Percentiles rank a stretch among this genome's conserved stretches.
phyloP scores from a whole-genome alignment of 1,140 invertebrate species.

The Drosophila trapezifrons region DNA sequence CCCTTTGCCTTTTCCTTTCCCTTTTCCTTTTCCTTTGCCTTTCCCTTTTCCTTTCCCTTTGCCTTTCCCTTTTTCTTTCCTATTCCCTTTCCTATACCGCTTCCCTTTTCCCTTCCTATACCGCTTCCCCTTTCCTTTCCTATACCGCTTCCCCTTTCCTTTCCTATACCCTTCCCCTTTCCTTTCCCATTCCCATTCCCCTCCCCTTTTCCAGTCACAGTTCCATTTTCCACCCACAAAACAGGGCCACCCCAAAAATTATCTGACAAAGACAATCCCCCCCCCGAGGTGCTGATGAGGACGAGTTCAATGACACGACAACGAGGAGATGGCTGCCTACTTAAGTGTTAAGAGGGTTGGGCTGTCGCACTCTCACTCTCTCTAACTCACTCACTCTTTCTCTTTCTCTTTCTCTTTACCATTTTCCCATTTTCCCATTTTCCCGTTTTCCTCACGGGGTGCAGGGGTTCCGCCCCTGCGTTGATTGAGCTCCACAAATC shows the following conservation, averaged over 20 bases:
- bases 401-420: background rate
- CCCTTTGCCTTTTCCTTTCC: background rate
- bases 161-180: too few species aligned
- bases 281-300: conserved; percentile 11
- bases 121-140: too few species aligned
- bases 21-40: background rate
- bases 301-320: conserved; percentile 64
- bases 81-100: too few species aligned
- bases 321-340: conserved; percentile 60
- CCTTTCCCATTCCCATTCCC: background rate
- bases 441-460: conserved; percentile 13
- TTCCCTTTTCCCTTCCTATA: too few species aligned
- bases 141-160: conserved; percentile 2
- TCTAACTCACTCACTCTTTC: background rate
- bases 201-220: background rate
- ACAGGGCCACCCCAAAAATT: conserved; percentile 40
- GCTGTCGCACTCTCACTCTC: conserved; percentile 12
- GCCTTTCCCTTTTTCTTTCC: background rate
- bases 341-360: conserved; percentile 69
- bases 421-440: conserved; percentile 12
- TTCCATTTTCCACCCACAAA: conserved; percentile 1
- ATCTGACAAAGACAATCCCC: conserved; percentile 41
- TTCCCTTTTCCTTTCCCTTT: background rate
- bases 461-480: conserved; percentile 14
- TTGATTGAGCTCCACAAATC: conserved; percentile 67